These are phyloP conservation scores for Tyria jacobaeae DNA, from an alignment of 2,888 invertebrate species.

Conservation along the genomic window DNA sequence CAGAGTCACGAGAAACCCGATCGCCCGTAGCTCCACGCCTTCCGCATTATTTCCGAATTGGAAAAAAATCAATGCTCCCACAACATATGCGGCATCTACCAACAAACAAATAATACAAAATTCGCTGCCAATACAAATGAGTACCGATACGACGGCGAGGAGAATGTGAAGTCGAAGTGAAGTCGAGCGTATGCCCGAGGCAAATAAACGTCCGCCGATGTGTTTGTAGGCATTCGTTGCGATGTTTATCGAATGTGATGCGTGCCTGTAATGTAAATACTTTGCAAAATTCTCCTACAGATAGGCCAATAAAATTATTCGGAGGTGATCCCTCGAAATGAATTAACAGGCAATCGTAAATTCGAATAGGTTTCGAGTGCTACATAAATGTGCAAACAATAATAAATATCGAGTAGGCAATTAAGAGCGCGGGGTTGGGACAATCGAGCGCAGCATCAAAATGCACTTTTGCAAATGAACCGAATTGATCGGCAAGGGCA, in stretches of 20 bases:
- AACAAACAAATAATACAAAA: conserved; percentile 85
- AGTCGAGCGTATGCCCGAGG: conserved; percentile 77
- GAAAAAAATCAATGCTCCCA: conserved; percentile 84
- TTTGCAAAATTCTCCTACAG: conserved; percentile 45
- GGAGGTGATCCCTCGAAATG: conserved; percentile 36
- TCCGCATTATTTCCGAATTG: conserved; percentile 83
- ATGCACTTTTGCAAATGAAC: conserved; percentile 86
- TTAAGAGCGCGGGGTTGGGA: conserved; percentile 78
- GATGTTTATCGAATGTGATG: conserved; percentile 81
- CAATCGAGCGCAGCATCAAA: conserved; percentile 81
- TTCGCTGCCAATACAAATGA: conserved; percentile 84
- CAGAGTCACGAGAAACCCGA: conserved; percentile 60
- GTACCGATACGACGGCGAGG: conserved; percentile 78
- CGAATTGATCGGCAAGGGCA: conserved; percentile 62
- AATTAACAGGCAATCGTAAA: conserved; percentile 46
- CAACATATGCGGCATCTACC: conserved; percentile 80
- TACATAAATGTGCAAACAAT: conserved; percentile 71
- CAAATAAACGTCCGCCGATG: conserved; percentile 83
- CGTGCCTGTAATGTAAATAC: conserved; percentile 74
- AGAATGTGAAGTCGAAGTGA: conserved; percentile 77
- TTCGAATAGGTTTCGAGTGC: conserved; percentile 59
- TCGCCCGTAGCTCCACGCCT: conserved; percentile 75
- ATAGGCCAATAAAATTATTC: conserved; percentile 44
- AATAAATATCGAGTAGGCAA: conserved; percentile 81
- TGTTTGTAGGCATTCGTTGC: conserved; percentile 83